These are phyloP conservation scores for Petrolisthes manimaculis DNA, from an alignment of 2,888 invertebrate genomes.

Conservation along the genomic window DNA sequence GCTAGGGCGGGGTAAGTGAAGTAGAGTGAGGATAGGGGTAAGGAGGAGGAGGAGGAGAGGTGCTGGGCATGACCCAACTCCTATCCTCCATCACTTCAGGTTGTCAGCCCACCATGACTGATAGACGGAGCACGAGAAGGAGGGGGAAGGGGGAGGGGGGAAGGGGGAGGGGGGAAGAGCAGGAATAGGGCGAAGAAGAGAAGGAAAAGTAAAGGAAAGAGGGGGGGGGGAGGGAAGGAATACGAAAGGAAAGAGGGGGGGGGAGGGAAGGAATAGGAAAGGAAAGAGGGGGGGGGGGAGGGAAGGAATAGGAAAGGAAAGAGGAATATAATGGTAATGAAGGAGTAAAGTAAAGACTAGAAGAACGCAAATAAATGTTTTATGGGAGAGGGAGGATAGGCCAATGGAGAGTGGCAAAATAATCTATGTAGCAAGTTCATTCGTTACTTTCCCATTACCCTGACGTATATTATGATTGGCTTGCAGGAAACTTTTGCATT, in stretches of 20 bases:
- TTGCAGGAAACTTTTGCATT: too few relatives aligned
- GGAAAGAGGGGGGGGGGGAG: not conserved
- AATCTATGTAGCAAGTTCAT: too few relatives aligned
- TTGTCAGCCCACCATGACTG: not conserved
- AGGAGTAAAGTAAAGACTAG: too few relatives aligned
- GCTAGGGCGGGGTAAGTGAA: not conserved
- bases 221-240: too few relatives aligned
- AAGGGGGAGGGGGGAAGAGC: not conserved
- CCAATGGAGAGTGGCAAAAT: too few relatives aligned
- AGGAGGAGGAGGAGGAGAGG: not conserved
- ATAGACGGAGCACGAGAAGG: not conserved
- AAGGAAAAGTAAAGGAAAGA: not conserved
- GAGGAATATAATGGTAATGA: not conserved
- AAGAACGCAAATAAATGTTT: too few relatives aligned
- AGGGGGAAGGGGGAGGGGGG: too few relatives aligned
- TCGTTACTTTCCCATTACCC: too few relatives aligned
- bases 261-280: not conserved
- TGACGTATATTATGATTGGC: too few relatives aligned
- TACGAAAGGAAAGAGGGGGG: too few relatives aligned
- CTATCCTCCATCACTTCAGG: not conserved
- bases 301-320: not conserved
- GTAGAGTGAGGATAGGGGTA: not conserved
- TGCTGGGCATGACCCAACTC: conserved; percentile 3
- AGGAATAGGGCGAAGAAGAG: not conserved
- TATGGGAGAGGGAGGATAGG: too few relatives aligned